Base-by-base conservation (phyloP, 2,113 vertebrate species). In the Anhinga anhinga region DNA sequence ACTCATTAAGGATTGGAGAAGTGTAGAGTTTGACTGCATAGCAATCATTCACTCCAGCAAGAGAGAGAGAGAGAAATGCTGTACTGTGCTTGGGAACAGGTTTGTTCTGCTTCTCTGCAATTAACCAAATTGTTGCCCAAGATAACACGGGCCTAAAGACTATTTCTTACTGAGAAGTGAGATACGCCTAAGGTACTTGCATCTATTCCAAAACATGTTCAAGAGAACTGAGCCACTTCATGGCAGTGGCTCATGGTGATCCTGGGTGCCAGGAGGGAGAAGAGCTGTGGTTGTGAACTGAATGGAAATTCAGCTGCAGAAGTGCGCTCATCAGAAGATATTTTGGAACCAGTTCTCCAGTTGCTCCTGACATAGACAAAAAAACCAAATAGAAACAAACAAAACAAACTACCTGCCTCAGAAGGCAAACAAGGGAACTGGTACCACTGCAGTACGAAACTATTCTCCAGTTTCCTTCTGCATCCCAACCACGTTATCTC, bases 401-500 rank as follows among this genome's bases (percentile, higher is more conserved):
- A 16, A 71, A 1, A 8, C 7, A 45, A 82, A 71, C 50, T 16
- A 90, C 22, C 30, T 92, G 50, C 13, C 66, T 82, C n/a, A 49
- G 38, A 71, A 74, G 17, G 27, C 14, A 52, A 50, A 59, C 13
- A 29, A 15, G 23, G 36, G 16, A 89, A 83, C 14, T 5, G 3
- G 26, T 9, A 72, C 2, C 34, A 38, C 34, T 56, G 25, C 55
- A 84, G 36, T 34, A 91, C 65, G 76, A 47, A 86, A 72, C 27
- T 34, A 5, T 61, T 63, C 29, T 62, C 84, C 20, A 5, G 6
- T n/a, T 73, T 73, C 36, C 50, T 61, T 16, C 69, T 38, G 45
- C 76, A 78, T 18, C 30, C 13, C 83, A 78, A 6, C 10, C 13
- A 40, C 0, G 0, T 11, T 4, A 76, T 9, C 15, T 30, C 27